Base-by-base conservation (phyloP, 2,797 vertebrate genomes). In the Rhinatrema bivittatum region DNA sequence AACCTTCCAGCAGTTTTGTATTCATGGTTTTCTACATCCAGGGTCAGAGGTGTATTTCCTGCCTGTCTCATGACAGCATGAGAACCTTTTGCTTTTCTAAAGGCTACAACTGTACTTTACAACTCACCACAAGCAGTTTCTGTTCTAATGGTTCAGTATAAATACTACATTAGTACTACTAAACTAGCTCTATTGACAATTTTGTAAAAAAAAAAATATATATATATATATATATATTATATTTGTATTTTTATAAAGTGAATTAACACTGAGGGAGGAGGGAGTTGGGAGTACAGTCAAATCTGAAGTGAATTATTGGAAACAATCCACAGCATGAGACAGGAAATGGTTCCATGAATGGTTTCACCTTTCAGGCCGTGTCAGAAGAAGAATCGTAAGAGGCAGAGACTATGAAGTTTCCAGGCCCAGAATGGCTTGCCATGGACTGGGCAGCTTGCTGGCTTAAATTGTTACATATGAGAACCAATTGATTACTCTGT, bases 301-400 rank as follows among this genome's bases (percentile, higher is more conserved):
- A 69, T 65, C 25, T 65, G 55, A 55, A 38, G 32, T 9, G 29
- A 55, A 49, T 40, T 61, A 60, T 3, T 28, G 62, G 53, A 57
- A 68, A 59, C 47, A 46, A 64, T 23, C 56, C 38, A 51, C 45
- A 1, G 17, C 13, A 15, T 47, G 24, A 54, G 31, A 20, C 21
- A 56, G 35, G 27, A 45, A 24, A 5, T 8, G n/a, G 34, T 62
- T 56, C 22, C 11, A 5, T 16, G 10, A 27, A 31, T 40, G 21
- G n/a, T n/a, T n/a, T 32, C 32, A 29, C 51, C 46, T 45, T 58
- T 86, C 68, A 87, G 25, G 82, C 62, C 0, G 76, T 87, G 53
- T 86, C 85, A 12, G 82, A 83, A 8, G 85, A 86, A 14, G 86
- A 88, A 76, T 89, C 86, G 19, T 88, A 89, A 45, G 86, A 87